Evolutionary conservation across 1,140 invertebrate genomes (phyloP).

Genomic region (Monomorium pharaonis): DNA sequence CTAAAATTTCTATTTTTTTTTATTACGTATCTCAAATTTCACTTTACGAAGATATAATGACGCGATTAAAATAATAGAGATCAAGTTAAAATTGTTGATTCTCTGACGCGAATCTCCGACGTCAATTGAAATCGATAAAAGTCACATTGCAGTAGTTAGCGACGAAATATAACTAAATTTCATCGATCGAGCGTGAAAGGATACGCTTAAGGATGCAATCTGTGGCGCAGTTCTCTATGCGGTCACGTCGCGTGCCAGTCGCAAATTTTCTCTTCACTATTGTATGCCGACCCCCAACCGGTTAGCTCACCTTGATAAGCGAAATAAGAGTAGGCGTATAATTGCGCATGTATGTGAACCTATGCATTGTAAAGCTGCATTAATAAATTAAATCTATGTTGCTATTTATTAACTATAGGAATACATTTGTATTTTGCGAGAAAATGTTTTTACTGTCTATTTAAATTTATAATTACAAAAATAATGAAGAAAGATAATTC

Average conservation of each 20-base stretch:
- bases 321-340: conserved; percentile 20
- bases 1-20: not conserved
- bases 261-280: conserved; percentile 63
- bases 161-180: conserved; percentile 45
- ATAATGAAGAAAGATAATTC: not conserved
- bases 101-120: not conserved
- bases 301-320: conserved; percentile 56
- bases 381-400: not conserved
- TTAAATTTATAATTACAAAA: conserved; percentile 10
- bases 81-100: not conserved
- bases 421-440: not conserved
- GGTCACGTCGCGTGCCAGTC: conserved; percentile 65
- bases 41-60: not conserved
- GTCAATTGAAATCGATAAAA: conserved; percentile 29
- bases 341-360: not conserved
- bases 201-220: conserved; percentile 37
- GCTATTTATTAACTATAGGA: not conserved
- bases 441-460: not conserved
- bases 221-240: conserved; percentile 35
- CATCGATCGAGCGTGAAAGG: conserved; percentile 37
- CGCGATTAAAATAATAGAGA: not conserved
- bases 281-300: conserved; percentile 51
- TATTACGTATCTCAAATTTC: not conserved
- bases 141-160: conserved; percentile 12
- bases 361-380: not conserved